These are phyloP conservation scores for Drosophila pegasa DNA, from an alignment of 2,888 invertebrate genomes.

Conservation along the genomic window DNA sequence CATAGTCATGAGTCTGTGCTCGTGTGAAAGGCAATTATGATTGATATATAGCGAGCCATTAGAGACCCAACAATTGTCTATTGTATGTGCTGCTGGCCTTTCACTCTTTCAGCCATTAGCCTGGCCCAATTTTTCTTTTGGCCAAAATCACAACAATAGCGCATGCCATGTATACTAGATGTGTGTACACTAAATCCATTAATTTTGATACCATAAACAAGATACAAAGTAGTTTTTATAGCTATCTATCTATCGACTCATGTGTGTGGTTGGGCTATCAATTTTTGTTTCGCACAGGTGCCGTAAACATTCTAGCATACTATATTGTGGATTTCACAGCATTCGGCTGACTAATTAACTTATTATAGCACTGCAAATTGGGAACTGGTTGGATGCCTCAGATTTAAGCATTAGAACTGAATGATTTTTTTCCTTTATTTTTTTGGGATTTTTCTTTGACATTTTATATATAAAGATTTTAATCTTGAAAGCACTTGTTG, in stretches of 20 bases:
- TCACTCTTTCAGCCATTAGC: slow-evolving; percentile 34
- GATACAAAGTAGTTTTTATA: slow-evolving; percentile 21
- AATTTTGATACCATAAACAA: slow-evolving; percentile 62
- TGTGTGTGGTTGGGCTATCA: slow-evolving; percentile 16
- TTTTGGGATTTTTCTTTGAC: not conserved
- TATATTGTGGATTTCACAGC: not conserved
- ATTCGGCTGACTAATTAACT: slow-evolving; percentile 12
- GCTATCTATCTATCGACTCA: slow-evolving; percentile 30
- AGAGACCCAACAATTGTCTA: slow-evolving; percentile 7
- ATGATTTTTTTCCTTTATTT: not conserved
- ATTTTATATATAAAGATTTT: not conserved
- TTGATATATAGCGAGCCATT: slow-evolving; percentile 21
- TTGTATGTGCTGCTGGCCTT: slow-evolving; percentile 29
- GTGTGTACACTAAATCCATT: slow-evolving; percentile 59
- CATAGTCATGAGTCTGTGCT: slow-evolving; percentile 49
- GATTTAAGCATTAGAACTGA: not conserved
- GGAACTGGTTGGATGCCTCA: slow-evolving; percentile 1
- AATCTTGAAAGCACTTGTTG: slow-evolving; percentile 1
- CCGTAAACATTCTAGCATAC: not conserved
- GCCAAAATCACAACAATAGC: slow-evolving; percentile 36
- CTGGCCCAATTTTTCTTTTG: slow-evolving; percentile 6
- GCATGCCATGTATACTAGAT: slow-evolving; percentile 21
- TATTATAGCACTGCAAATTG: not conserved
- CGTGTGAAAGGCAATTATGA: slow-evolving; percentile 51
- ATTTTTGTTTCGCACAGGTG: slow-evolving; percentile 17